Base-by-base conservation (phyloP, 1,140 invertebrate genomes). In the Diachasmimorpha longicaudata region DNA sequence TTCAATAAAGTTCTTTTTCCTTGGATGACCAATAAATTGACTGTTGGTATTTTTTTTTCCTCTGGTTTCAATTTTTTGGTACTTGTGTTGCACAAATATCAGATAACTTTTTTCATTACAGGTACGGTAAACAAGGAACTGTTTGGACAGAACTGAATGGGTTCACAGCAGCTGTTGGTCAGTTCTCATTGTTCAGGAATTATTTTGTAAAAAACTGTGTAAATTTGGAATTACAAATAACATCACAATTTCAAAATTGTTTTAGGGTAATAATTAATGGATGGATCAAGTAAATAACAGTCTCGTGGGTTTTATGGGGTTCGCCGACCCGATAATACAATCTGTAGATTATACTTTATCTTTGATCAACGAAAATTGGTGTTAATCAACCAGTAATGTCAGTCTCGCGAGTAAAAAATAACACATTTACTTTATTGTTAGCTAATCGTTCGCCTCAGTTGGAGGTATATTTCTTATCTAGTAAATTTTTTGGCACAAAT, bases 271-370 rank as follows among this genome's bases (percentile, higher is more conserved):
- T 25, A 52, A 25, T 31, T 71, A 71, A 31, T 71, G 70, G 70
- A 71, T 71, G 70, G 70, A 71, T 52, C 46, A 11, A 52, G 25
- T 55, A 25, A 63, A 63, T 25, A 71, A 44, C 69, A 70, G 70
- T 55, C 70, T 52, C 70, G 23, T 52, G 68, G n/a, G 68, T 23
- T 4, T 58, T 2, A 63, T n/a, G 58, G 19, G 21, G 4, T 63
- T 63, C 19, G 4, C n/a, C 14, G 9, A 19, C n/a, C 19, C n/a
- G 48, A 55, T 19, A 19, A 9, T 1, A 55, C 2, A 55, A 55
- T 21, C 14, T 48, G 44, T 48, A 48, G 11, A 16, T 48, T 14
- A 13, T 19, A 55, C 19, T 55, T 55, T 8, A 39, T 39, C 5
- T 42, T 39, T 25, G 4, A 52, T 71, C 4, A 52, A 55, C 16